Percentiles rank a stretch among this genome's conserved stretches.
These are phyloP conservation scores for Drosophila bifasciata DNA, from an alignment of 1,140 invertebrate species.

Conservation along the genomic window DNA sequence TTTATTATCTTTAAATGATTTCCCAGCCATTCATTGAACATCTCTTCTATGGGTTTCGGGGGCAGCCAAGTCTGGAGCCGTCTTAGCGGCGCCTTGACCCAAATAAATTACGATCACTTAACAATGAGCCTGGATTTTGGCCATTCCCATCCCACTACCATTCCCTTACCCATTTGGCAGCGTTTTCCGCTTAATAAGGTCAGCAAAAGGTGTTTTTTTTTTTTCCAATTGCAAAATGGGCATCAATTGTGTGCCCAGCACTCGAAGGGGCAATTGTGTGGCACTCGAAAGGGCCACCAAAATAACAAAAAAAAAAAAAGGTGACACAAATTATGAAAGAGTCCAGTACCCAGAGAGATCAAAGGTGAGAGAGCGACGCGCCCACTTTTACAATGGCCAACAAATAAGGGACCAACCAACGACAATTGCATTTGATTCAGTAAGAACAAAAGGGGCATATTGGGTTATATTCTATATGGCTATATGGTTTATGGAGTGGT, in stretches of 20 bases:
- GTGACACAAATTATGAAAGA: slow-evolving; percentile 79
- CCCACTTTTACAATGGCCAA: slow-evolving; percentile 60
- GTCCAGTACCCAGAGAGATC: slow-evolving; percentile 38
- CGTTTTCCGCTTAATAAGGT: slow-evolving; percentile 73
- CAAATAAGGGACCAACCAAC: slow-evolving; percentile 10
- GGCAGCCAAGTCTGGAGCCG: too few relatives aligned
- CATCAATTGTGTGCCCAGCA: slow-evolving; percentile 56
- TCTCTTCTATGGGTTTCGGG: too few relatives aligned
- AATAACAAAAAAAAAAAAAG: slow-evolving; percentile 53
- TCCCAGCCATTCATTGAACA: too few relatives aligned
- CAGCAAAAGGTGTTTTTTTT: slow-evolving; percentile 73
- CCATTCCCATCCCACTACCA: not conserved
- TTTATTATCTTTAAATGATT: too few relatives aligned
- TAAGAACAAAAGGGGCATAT: slow-evolving; percentile 26
- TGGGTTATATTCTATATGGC: too few relatives aligned
- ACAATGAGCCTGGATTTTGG: slow-evolving; percentile 49
- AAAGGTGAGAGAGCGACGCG: slow-evolving; percentile 71
- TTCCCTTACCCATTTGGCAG: slow-evolving; percentile 23
- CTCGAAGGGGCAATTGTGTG: too few relatives aligned
- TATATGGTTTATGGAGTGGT: too few relatives aligned
- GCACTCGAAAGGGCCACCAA: too few relatives aligned
- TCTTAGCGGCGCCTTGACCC: slow-evolving; percentile 61
- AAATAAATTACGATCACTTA: slow-evolving; percentile 74
- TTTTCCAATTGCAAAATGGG: slow-evolving; percentile 74
- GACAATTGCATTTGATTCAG: slow-evolving; percentile 67